Base-by-base conservation (phyloP, 2,797 vertebrate species). In the Zalophus californianus region DNA sequence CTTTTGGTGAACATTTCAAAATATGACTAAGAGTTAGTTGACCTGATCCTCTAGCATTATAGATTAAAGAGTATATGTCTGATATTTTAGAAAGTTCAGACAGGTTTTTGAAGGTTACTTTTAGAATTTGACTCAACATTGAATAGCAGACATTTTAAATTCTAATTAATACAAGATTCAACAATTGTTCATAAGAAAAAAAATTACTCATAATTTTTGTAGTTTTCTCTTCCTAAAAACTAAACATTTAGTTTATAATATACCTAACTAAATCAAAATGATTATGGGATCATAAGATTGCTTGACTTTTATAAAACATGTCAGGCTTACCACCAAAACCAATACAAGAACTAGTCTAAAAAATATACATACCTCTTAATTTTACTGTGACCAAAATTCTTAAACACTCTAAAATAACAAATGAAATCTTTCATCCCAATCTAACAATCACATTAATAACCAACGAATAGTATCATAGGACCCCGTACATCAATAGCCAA, bases 71-170 rank as follows among this genome's bases (percentile, higher is more conserved):
- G 1, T 78, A 60, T 5, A 18, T 25, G 29, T 70, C 75, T 73
- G 41, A 10, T 6, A 41, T 27, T 86, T 86, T 32, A 84, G 27
- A 85, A 83, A 77, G 25, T 52, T 77, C 78, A 66, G 48, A 86
- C 9, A 72, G 9, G 7, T 70, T 90, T 96, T 80, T 94, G 21
- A 92, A 96, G 11, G 25, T 83, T 86, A 77, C 9, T 95, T 93
- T 93, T n/a, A 97, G 83, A 97, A 93, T 87, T 8, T 82, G 64
- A 89, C n/a, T 96, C 54, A 97, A 86, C 54, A 93, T 41, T 96
- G 89, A 90, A 91, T 13, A 89, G 68, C 25, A 88, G 11, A 50
- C 27, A 96, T 93, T 88, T 92, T 32, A 94, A 97, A 87, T 73
- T 82, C 23, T 86, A 95, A 95, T 78, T 83, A 96, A 86, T 52